These are phyloP conservation scores for Charaxes varanes DNA, from an alignment of 1,140 invertebrate species.

Conservation along the genomic window DNA sequence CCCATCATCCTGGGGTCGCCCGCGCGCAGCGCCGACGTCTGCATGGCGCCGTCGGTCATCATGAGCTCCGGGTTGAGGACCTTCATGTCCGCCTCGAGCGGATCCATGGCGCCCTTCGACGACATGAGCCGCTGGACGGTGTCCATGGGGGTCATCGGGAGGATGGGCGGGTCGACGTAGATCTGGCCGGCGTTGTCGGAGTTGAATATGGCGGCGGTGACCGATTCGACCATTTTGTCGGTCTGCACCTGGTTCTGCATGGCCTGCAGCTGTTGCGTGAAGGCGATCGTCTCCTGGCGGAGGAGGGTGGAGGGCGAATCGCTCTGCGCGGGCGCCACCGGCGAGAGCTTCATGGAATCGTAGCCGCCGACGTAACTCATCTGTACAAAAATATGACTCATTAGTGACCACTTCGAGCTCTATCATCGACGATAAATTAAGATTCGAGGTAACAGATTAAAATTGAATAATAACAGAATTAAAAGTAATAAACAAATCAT, in stretches of 20 bases:
- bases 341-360: slow-evolving; percentile 57
- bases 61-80: slow-evolving; percentile 47
- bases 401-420: no score
- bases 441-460: no score
- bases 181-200: slow-evolving; percentile 50
- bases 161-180: slow-evolving; percentile 39
- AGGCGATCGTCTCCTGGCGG: slow-evolving; percentile 49
- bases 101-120: slow-evolving; percentile 33
- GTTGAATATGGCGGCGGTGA: slow-evolving; percentile 70
- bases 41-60: slow-evolving; percentile 40
- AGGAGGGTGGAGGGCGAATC: slow-evolving; percentile 41
- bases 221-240: slow-evolving; percentile 70
- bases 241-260: slow-evolving; percentile 69
- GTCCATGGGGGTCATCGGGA: slow-evolving; percentile 43
- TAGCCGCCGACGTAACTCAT: slow-evolving; percentile 70
- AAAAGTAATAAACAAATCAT: background rate
- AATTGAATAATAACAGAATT: slow-evolving; percentile 5
- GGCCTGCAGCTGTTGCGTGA: slow-evolving; percentile 63
- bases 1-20: slow-evolving; percentile 40
- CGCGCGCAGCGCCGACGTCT: slow-evolving; percentile 26
- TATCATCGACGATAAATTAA: no score
- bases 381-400: slow-evolving; percentile 26
- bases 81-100: slow-evolving; percentile 44
- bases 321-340: slow-evolving; percentile 37
- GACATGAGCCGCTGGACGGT: slow-evolving; percentile 51